Percentiles rank a stretch among this genome's conserved stretches.
phyloP scores from a whole-genome alignment of 2,797 vertebrate genomes.

The Psittacula derbiana region DNA sequence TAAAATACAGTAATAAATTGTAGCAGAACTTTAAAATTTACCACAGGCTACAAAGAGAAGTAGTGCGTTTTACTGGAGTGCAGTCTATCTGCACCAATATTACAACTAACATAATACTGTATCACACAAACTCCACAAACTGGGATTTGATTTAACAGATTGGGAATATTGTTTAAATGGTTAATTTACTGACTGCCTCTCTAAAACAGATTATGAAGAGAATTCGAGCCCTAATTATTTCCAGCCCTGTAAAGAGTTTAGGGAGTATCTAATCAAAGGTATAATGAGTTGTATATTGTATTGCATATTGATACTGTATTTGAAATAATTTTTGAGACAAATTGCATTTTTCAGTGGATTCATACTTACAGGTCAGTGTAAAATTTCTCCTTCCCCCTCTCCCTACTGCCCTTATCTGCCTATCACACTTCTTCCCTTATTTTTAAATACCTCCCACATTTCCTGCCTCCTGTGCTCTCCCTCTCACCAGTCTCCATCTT shows the following conservation, averaged over 20 bases:
- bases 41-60: neutral
- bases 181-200: neutral
- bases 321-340: neutral
- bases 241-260: neutral
- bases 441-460: neutral
- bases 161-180: neutral
- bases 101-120: neutral
- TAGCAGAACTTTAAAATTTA: neutral
- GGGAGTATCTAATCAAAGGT: neutral
- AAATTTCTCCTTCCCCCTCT: neutral
- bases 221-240: neutral
- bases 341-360: neutral
- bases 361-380: neutral
- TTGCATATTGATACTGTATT: neutral
- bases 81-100: neutral
- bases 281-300: neutral
- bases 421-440: neutral
- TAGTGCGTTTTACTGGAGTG: neutral
- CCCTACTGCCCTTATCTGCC: neutral
- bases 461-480: neutral
- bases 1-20: neutral
- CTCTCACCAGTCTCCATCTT: neutral
- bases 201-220: neutral
- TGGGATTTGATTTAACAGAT: neutral
- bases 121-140: neutral